Evolutionary conservation across 1,140 invertebrate species (phyloP).

Genomic region (Ooceraea biroi): DNA sequence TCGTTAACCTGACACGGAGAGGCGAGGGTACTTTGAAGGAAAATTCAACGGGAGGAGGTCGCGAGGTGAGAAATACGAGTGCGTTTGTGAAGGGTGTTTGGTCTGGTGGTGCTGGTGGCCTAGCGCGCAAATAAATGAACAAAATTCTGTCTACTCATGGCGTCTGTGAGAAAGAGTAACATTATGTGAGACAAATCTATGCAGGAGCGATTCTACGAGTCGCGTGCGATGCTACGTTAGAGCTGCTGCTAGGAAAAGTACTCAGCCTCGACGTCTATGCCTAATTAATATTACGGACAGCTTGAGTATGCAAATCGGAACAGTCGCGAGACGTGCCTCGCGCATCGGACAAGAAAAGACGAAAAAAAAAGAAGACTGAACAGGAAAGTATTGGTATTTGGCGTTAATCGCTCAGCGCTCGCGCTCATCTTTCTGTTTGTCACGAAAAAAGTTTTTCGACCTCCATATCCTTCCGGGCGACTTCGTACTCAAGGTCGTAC

Average conservation of each 20-base stretch:
- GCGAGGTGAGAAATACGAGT: background rate
- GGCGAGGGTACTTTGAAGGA: background rate
- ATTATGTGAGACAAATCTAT: conserved; percentile 59
- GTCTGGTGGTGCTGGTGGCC: conserved; percentile 23
- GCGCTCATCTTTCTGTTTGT: conserved; percentile 60
- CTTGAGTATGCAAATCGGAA: conserved; percentile 47
- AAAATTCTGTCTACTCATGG: conserved; percentile 48
- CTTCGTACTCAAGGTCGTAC: conserved; percentile 98
- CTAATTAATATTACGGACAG: conserved; percentile 52
- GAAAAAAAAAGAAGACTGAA: conserved; percentile 66
- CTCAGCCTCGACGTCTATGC: conserved; percentile 68
- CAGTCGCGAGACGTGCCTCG: conserved; percentile 39
- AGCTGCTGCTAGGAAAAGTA: conserved; percentile 63
- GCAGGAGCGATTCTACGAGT: conserved; percentile 66
- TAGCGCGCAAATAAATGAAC: conserved; percentile 58
- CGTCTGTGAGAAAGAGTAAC: conserved; percentile 18
- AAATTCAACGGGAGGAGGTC: background rate
- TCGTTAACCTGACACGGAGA: conserved; percentile 66
- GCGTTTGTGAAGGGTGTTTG: background rate
- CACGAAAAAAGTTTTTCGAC: conserved; percentile 84
- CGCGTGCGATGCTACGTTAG: conserved; percentile 67
- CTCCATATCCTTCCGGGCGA: conserved; percentile 96
- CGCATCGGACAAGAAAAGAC: conserved; percentile 84
- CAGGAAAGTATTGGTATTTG: conserved; percentile 19
- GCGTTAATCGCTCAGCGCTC: conserved; percentile 78